Evolutionary conservation across 2,888 invertebrate species (phyloP), one percentile per base, ranked within the genome.

Genomic region (Scaptomyza reducta): DNA sequence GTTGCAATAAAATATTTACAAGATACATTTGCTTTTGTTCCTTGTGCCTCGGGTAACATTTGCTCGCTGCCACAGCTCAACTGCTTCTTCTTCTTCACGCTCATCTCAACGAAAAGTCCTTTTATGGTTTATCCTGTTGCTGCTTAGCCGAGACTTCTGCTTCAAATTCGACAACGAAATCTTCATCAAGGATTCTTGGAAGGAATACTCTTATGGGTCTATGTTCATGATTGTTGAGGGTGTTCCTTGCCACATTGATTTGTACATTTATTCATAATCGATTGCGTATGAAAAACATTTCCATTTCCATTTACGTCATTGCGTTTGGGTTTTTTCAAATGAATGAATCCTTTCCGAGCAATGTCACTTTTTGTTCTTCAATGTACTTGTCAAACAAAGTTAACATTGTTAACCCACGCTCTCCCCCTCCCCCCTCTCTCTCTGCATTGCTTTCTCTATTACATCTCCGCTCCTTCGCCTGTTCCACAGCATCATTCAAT

Each of bases 1-100:
- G 85, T 74, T 82, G 85, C 87, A 84, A 82, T 82, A 73, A 82
- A 87, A 82, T 82, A 82, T 82, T 82, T 84, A 81, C 84, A 81
- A 77, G 77, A 74, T 77, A 79, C 81, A 79, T 86, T 86, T 83
- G 74, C 71, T 69, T 72, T 75, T 72, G 72, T 70, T 70, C 65
- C 70, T 69, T 69, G 62, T 63, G 62, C 33, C 63, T 58, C 2
- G 65, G 61, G 70, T 60, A 14, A 35, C 35, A 35, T 35, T 35
- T 35, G 58, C 55, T 55, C 51, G 58, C 57, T 50, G 46, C 64
- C 55, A 41, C 42, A 42, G 64, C 70, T 41, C 55, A 54, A 41
- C 41, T 29, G 46, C 11, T 29, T 16, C 42, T 35, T 35, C 33
- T 1, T 62, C 67, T 71, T 74, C 77, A 67, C 74, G 77, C 59